phyloP scores from a whole-genome alignment of 2,888 invertebrate genomes.

The Altica lythri region DNA sequence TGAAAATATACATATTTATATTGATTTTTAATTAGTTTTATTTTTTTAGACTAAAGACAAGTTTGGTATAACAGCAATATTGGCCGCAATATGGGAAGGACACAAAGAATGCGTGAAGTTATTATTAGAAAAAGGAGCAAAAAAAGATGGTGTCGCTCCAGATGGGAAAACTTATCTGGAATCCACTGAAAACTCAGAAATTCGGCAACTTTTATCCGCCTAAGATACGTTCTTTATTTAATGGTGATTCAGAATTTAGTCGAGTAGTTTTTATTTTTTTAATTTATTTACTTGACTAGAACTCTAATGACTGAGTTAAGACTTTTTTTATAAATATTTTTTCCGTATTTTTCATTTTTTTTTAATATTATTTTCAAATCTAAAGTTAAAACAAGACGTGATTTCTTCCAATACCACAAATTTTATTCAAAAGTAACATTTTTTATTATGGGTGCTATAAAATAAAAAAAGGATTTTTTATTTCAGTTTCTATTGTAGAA shows the following conservation, averaged over 20 bases:
- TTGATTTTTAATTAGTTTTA: too few relatives aligned
- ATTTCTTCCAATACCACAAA: too few relatives aligned
- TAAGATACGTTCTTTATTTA: slow-evolving; percentile 31
- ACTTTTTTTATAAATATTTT: too few relatives aligned
- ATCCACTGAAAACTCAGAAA: slow-evolving; percentile 90
- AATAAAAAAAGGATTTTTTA: too few relatives aligned
- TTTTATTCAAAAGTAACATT: too few relatives aligned
- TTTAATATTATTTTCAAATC: slow-evolving; percentile 8
- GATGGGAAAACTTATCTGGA: slow-evolving; percentile 86
- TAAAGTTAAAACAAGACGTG: slow-evolving; percentile 6
- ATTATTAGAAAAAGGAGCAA: slow-evolving; percentile 83
- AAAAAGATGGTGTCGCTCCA: slow-evolving; percentile 80
- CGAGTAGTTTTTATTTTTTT: slow-evolving; percentile 19
- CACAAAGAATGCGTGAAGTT: slow-evolving; percentile 90
- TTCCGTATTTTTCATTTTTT: too few relatives aligned
- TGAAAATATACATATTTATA: too few relatives aligned
- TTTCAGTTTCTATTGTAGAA: too few relatives aligned
- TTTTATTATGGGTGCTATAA: slow-evolving; percentile 1
- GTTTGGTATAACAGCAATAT: slow-evolving; percentile 90
- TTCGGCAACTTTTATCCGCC: slow-evolving; percentile 70
- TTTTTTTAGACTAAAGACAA: slow-evolving; percentile 81
- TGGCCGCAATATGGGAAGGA: slow-evolving; percentile 97
- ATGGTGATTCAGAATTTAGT: slow-evolving; percentile 25
- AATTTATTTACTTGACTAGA: too few relatives aligned
- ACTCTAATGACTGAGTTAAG: slow-evolving; percentile 17